Conservation (phyloP, 2,797 vertebrate genomes). For the Chiroxiphia lanceolata region DNA sequence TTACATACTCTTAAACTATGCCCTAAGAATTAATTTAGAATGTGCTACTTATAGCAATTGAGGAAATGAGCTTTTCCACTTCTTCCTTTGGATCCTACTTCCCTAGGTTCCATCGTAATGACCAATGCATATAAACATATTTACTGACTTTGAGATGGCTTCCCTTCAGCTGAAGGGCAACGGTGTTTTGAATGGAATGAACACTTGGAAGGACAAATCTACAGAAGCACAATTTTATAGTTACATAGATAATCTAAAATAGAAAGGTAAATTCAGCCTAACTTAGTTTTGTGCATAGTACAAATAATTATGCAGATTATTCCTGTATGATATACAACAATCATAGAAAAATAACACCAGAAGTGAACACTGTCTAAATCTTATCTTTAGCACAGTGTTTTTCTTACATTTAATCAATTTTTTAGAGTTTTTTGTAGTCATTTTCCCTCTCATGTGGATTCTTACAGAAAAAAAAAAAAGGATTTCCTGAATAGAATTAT, state of each 20-base stretch:
- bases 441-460: neutral
- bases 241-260: neutral
- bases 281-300: neutral
- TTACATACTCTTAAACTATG: neutral
- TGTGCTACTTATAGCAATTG: neutral
- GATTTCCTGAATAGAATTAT: too few species aligned
- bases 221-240: neutral
- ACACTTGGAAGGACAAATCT: neutral
- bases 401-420: neutral
- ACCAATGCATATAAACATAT: neutral
- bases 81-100: neutral
- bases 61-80: neutral
- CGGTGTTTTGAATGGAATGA: neutral
- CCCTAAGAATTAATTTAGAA: neutral
- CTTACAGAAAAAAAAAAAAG: too few species aligned
- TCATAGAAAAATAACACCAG: neutral
- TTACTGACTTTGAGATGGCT: neutral
- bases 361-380: neutral
- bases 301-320: neutral
- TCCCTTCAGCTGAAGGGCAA: neutral
- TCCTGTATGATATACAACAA: neutral
- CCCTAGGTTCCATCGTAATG: neutral
- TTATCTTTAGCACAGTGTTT: neutral
- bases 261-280: neutral
- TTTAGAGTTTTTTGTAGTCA: neutral